Evolutionary conservation across 2,113 vertebrate genomes (phyloP).

Genomic region (Dissostichus mawsoni): DNA sequence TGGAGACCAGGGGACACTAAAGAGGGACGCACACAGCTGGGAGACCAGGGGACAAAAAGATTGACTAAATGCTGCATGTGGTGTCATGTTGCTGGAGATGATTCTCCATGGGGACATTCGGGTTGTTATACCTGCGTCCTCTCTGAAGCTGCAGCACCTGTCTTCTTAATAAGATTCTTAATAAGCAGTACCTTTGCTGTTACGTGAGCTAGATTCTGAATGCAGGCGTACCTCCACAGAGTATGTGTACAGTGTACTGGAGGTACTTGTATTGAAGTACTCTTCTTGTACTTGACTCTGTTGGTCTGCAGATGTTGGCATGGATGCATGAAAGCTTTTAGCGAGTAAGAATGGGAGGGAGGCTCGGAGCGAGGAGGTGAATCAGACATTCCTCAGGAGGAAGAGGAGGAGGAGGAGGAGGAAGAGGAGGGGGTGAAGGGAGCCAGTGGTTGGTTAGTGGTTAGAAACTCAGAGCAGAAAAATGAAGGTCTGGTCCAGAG

Average conservation of each 20-base stretch:
- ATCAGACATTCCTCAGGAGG: conserved; percentile 78
- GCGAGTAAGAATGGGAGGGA: conserved; percentile 48
- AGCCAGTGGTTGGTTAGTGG: conserved; percentile 80
- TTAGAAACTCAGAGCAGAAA: conserved; percentile 83
- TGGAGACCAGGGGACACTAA: no score
- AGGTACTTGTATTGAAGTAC: no score
- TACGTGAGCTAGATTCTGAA: no score
- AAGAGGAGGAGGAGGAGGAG: conserved; percentile 9
- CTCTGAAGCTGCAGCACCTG: no score
- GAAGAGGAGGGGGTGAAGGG: conserved; percentile 44
- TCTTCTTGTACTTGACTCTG: conserved; percentile 20
- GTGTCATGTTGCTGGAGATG: not conserved
- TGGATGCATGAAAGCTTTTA: conserved; percentile 37
- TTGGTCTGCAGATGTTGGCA: conserved; percentile 69
- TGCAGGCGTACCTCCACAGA: no score
- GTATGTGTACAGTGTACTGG: no score
- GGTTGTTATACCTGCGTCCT: no score
- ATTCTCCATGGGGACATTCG: not conserved
- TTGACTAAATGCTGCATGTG: no score
- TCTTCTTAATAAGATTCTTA: no score
- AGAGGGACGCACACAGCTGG: no score
- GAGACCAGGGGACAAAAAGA: no score
- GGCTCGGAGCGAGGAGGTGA: conserved; percentile 68
- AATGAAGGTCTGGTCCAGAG: conserved; percentile 80
- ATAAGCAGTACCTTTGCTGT: no score